Percentiles rank a stretch among this genome's conserved stretches.
These are phyloP conservation scores for Nothura maculosa DNA, from an alignment of 2,797 vertebrate genomes.

Conservation along the genomic window DNA sequence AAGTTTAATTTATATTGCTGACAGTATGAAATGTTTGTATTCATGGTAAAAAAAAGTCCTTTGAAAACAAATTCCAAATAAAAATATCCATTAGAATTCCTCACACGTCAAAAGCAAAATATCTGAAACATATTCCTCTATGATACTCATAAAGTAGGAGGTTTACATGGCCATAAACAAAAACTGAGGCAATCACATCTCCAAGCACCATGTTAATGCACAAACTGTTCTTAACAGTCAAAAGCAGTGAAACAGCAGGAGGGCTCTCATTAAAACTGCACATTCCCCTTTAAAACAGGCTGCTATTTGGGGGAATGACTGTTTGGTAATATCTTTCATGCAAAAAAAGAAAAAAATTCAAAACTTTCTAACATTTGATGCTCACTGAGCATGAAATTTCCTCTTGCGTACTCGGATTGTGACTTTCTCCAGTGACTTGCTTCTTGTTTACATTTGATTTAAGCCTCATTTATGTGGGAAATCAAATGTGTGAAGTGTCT, in stretches of 20 bases:
- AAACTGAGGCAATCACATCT: constrained; percentile 49
- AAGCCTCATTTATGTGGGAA: constrained; percentile 20
- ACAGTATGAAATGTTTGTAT: background rate
- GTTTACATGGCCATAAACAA: constrained; percentile 17
- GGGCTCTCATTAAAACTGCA: constrained; percentile 40
- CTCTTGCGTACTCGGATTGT: background rate
- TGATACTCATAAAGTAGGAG: background rate
- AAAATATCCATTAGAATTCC: background rate
- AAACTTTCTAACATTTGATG: constrained; percentile 42
- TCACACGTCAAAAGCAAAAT: constrained; percentile 16
- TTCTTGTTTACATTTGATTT: constrained; percentile 34
- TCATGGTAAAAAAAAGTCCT: background rate
- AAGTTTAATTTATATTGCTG: background rate
- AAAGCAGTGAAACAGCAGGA: constrained; percentile 45
- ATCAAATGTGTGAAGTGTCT: constrained; percentile 5
- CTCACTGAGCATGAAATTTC: constrained; percentile 21
- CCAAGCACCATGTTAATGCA: constrained; percentile 4
- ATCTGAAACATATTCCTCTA: background rate
- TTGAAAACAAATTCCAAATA: background rate
- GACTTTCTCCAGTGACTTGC: constrained; percentile 1
- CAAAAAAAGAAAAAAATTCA: background rate
- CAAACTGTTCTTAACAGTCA: constrained; percentile 61
- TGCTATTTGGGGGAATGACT: background rate
- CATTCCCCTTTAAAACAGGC: constrained; percentile 6
- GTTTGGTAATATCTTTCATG: background rate